Base-by-base conservation (phyloP, 1,140 invertebrate genomes). In the Musca domestica region DNA sequence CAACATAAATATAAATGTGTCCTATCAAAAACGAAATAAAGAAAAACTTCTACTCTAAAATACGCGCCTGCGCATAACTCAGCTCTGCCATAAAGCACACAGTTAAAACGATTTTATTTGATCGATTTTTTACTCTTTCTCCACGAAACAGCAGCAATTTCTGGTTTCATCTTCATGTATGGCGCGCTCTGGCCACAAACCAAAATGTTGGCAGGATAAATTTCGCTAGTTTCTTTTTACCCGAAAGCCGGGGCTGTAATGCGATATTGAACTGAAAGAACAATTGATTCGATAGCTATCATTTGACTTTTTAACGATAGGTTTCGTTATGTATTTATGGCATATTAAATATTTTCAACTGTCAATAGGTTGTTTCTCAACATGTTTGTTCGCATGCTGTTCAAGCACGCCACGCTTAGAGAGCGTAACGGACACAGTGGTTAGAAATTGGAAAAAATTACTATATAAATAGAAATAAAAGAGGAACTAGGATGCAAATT, bases 301-400 rank as follows among this genome's bases (percentile, higher is more conserved):
- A 56, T 56, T 56, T 56, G 52, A 56, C 52, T 56, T 56, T 56
- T 56, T 56, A 56, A 56, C 52, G 52, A 56, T 56, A 56, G 52
- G 52, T 56, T 56, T 56, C 22, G 52, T 56, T 56, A 56, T 56
- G 52, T 56, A 56, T 56, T 56, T 56, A 56, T 56, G 52, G 52
- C 52, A 56, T 56, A 56, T 56, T 56, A 56, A 56, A 56, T 56
- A 56, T 56, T 56, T 56, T 56, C 17, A 56, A 56, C 52, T 56
- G 52, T 56, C 52, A 56, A 56, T 56, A 49, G 52, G 34, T 41
- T 41, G 34, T 41, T 41, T 41, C 34, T 5, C 34, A 7, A n/a
- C 34, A 41, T 10, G 9, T 5, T 10, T 41, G 34, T 41, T 41
- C 34, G 34, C 4, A 12, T 12, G 10, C n/a, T n/a, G n/a, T n/a